Conservation (phyloP, 2,113 vertebrate genomes). For the Emydura subglobosa region DNA sequence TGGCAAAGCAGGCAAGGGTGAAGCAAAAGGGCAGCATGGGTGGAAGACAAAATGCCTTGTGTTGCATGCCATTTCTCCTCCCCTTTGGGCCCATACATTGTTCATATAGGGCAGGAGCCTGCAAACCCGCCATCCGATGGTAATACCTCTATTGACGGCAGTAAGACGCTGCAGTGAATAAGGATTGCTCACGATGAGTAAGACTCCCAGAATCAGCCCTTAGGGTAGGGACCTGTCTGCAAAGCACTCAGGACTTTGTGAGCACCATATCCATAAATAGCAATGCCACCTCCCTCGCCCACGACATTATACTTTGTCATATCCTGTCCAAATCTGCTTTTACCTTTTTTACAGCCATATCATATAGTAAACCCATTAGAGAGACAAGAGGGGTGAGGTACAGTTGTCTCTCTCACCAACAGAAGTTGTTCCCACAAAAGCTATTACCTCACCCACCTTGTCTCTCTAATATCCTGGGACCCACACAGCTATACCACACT, state of each 20-base stretch:
- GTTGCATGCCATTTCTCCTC: background rate
- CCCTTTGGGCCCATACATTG: background rate
- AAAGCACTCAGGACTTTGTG: background rate
- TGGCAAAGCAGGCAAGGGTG: constrained; percentile 31
- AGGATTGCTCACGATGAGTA: background rate
- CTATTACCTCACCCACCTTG: background rate
- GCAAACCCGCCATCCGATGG: constrained; percentile 37
- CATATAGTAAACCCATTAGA: background rate
- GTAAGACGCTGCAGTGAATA: background rate
- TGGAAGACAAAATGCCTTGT: constrained; percentile 21
- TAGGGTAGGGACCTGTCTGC: background rate
- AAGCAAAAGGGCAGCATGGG: constrained; percentile 61
- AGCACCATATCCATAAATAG: constrained; percentile 20
- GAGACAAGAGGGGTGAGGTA: background rate
- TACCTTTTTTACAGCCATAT: background rate
- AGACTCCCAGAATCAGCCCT: background rate
- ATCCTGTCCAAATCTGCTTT: background rate
- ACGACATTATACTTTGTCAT: background rate
- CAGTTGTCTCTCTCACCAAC: background rate
- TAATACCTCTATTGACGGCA: background rate
- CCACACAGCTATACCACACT: background rate
- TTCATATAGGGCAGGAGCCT: background rate
- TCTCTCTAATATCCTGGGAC: background rate
- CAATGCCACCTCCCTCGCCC: background rate
- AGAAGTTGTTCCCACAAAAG: background rate